These are phyloP conservation scores for Drosophila murphyi DNA, from an alignment of 1,140 invertebrate species.

Conservation along the genomic window DNA sequence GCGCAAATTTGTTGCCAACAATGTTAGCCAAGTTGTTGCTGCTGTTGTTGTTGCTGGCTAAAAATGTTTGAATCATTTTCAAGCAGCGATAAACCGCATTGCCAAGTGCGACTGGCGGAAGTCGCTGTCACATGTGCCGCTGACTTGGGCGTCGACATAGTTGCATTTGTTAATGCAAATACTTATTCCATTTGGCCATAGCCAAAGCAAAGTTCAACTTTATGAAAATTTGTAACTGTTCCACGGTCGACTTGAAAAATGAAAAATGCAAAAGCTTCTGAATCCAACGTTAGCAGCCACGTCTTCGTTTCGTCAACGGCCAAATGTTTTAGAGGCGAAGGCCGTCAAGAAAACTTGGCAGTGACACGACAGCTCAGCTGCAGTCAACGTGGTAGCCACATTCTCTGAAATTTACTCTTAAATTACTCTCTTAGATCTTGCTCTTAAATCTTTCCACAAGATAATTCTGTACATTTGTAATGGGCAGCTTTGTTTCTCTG, in stretches of 20 bases:
- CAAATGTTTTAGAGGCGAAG: slow-evolving; percentile 48
- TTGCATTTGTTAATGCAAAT: slow-evolving; percentile 82
- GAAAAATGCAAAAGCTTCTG: slow-evolving; percentile 3
- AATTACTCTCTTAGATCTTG: slow-evolving; percentile 2
- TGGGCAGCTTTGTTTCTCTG: slow-evolving; percentile 18
- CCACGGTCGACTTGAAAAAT: slow-evolving; percentile 28
- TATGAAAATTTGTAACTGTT: slow-evolving; percentile 74
- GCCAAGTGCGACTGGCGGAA: slow-evolving; percentile 48
- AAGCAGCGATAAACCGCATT: slow-evolving; percentile 26
- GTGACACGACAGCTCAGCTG: slow-evolving; percentile 15
- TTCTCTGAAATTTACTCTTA: slow-evolving; percentile 45
- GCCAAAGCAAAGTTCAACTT: slow-evolving; percentile 56
- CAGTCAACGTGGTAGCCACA: not conserved
- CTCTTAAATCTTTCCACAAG: slow-evolving; percentile 39
- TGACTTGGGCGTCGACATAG: slow-evolving; percentile 76
- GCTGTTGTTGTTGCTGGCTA: slow-evolving; percentile 25
- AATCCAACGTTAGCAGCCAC: slow-evolving; percentile 23
- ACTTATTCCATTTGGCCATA: slow-evolving; percentile 58
- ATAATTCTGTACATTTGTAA: slow-evolving; percentile 25
- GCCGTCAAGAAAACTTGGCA: slow-evolving; percentile 23
- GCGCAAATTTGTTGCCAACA: slow-evolving; percentile 57
- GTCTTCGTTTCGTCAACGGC: slow-evolving; percentile 41
- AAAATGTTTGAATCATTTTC: slow-evolving; percentile 72
- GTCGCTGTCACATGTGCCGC: slow-evolving; percentile 55
- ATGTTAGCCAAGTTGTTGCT: slow-evolving; percentile 35